These are phyloP conservation scores for Griposia aprilina DNA, from an alignment of 2,888 invertebrate genomes.

Conservation along the genomic window DNA sequence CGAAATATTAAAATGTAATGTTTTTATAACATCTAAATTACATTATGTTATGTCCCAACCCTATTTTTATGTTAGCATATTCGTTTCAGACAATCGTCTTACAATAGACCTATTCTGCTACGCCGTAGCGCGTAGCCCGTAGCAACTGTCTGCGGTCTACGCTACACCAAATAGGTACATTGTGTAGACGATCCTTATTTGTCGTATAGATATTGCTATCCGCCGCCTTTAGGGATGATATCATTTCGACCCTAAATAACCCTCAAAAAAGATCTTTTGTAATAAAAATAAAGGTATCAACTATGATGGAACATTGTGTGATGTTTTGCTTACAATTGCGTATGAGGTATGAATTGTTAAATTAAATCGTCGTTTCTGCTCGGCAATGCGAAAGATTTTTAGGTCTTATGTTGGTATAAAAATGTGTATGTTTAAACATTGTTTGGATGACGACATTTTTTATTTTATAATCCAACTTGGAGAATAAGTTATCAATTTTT, in stretches of 20 bases:
- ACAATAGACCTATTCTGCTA: constrained; percentile 35
- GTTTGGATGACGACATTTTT: neutral
- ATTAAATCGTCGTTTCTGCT: neutral
- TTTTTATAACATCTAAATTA: neutral
- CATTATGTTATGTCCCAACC: neutral
- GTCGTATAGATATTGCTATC: constrained; percentile 24
- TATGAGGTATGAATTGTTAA: constrained; percentile 14
- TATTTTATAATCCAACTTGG: neutral
- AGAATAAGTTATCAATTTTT: neutral
- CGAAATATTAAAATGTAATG: too few species aligned
- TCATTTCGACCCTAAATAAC: constrained; percentile 23
- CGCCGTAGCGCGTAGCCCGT: constrained; percentile 58
- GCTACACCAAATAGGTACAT: constrained; percentile 20
- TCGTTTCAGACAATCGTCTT: constrained; percentile 16
- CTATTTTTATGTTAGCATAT: constrained; percentile 5
- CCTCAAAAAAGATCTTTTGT: constrained; percentile 27
- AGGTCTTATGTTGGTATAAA: neutral
- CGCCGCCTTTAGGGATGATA: constrained; percentile 29
- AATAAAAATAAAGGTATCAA: constrained; percentile 17
- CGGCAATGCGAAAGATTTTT: neutral
- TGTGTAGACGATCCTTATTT: constrained; percentile 51
- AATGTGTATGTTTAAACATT: neutral
- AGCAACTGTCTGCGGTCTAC: constrained; percentile 58
- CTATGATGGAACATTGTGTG: neutral
- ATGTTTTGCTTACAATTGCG: constrained; percentile 29